Conservation (phyloP, 2,888 invertebrate species). For the Spialia ferax region DNA sequence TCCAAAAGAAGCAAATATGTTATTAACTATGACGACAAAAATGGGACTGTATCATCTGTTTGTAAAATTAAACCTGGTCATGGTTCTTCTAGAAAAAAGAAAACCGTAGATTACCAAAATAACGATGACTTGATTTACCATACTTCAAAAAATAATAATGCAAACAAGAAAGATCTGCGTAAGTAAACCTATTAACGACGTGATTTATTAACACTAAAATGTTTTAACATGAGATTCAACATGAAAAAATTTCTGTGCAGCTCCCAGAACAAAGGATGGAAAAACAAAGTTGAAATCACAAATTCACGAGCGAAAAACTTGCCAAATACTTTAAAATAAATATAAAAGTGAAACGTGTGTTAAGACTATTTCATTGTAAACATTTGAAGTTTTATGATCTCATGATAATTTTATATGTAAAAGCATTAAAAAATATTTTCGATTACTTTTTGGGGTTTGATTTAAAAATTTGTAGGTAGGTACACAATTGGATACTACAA, state of each 20-base stretch:
- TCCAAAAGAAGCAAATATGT: constrained; percentile 73
- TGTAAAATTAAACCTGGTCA: constrained; percentile 70
- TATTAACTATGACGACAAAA: constrained; percentile 81
- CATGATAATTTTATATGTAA: constrained; percentile 62
- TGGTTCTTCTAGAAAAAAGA: constrained; percentile 60
- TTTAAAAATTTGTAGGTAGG: background rate
- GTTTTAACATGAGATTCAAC: constrained; percentile 60
- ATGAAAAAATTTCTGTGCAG: constrained; percentile 82
- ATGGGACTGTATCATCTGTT: constrained; percentile 79
- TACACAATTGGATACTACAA: constrained; percentile 24
- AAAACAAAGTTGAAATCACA: constrained; percentile 70
- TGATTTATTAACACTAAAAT: constrained; percentile 63
- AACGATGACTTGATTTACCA: constrained; percentile 64
- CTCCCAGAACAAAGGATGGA: constrained; percentile 67
- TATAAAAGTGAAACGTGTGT: constrained; percentile 51
- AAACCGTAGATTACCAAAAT: constrained; percentile 58
- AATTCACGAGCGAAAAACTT: constrained; percentile 70
- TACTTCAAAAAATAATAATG: constrained; percentile 56
- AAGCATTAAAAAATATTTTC: constrained; percentile 35
- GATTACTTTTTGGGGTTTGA: constrained; percentile 20
- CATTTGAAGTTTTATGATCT: constrained; percentile 63
- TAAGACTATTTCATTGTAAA: constrained; percentile 6
- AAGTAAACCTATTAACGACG: constrained; percentile 76
- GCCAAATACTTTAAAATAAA: constrained; percentile 72
- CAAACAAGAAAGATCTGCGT: constrained; percentile 75